Percentiles rank a stretch among this genome's conserved stretches.
phyloP scores from a whole-genome alignment of 2,888 invertebrate genomes.

The Lycophotia porphyrea region DNA sequence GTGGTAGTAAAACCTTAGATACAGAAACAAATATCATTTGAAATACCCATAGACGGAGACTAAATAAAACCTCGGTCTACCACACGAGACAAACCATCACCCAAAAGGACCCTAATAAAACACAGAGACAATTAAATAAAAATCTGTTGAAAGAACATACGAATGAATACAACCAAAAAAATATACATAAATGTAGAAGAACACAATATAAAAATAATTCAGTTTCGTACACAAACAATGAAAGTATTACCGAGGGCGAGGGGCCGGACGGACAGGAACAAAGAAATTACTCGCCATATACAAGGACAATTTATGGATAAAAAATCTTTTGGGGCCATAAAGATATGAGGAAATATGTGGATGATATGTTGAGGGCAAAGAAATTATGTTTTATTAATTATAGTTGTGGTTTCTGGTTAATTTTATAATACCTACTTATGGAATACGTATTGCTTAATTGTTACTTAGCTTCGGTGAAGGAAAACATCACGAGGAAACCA shows the following conservation, averaged over 20 bases:
- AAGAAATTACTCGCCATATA: slow-evolving; percentile 71
- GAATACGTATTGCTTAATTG: no score
- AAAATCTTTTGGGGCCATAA: slow-evolving; percentile 54
- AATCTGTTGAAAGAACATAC: slow-evolving; percentile 55
- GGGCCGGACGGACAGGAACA: slow-evolving; percentile 68
- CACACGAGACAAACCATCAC: slow-evolving; percentile 17
- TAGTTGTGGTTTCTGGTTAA: slow-evolving; percentile 3
- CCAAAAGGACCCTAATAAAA: slow-evolving; percentile 33
- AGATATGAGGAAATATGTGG: slow-evolving; percentile 49
- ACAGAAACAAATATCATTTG: not conserved
- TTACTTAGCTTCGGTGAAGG: no score
- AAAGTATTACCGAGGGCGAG: slow-evolving; percentile 69
- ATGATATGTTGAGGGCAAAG: slow-evolving; percentile 31
- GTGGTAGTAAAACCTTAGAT: not conserved
- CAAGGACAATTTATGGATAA: slow-evolving; percentile 57
- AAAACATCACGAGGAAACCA: no score
- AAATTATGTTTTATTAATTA: slow-evolving; percentile 11
- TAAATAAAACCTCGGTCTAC: not conserved
- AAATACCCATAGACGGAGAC: not conserved
- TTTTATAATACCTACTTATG: not conserved
- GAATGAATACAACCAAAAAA: slow-evolving; percentile 51
- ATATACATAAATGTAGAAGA: slow-evolving; percentile 49
- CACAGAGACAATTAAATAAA: slow-evolving; percentile 57
- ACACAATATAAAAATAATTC: slow-evolving; percentile 75
- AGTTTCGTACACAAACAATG: slow-evolving; percentile 76